Percentiles rank a stretch among this genome's conserved stretches.
Conservation (phyloP, 2,113 vertebrate species). For the Hyla sarda region DNA sequence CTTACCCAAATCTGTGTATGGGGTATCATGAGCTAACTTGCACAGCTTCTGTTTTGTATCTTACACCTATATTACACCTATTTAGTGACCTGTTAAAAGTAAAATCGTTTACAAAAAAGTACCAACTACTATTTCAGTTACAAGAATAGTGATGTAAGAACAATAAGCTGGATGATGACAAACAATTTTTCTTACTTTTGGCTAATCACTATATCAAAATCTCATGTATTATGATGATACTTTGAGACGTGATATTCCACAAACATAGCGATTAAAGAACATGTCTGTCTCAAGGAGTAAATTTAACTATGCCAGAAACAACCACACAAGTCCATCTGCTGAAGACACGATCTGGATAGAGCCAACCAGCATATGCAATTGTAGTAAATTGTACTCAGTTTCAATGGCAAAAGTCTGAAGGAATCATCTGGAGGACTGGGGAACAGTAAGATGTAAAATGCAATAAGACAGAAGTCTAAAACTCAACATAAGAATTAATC, state of each 20-base stretch:
- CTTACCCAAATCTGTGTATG: too few species aligned
- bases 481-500: constrained; percentile 68
- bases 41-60: too few species aligned
- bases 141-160: neutral
- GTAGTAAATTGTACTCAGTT: constrained; percentile 62
- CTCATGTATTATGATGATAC: constrained; percentile 10
- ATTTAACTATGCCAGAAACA: constrained; percentile 6
- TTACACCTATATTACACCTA: too few species aligned
- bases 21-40: too few species aligned
- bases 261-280: neutral
- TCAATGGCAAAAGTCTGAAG: constrained; percentile 47
- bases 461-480: constrained; percentile 62
- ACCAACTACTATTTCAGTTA: too few species aligned
- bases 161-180: neutral
- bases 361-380: constrained; percentile 22
- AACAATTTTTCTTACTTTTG: neutral
- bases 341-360: constrained; percentile 55
- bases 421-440: constrained; percentile 63
- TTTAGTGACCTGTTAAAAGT: too few species aligned
- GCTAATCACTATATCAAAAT: neutral
- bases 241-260: neutral
- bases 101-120: too few species aligned
- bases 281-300: neutral
- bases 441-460: constrained; percentile 62
- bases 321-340: constrained; percentile 57